Evolutionary conservation across 2,113 vertebrate species (phyloP), one percentile per base, ranked within the genome.

Genomic region (Salvator merianae): DNA sequence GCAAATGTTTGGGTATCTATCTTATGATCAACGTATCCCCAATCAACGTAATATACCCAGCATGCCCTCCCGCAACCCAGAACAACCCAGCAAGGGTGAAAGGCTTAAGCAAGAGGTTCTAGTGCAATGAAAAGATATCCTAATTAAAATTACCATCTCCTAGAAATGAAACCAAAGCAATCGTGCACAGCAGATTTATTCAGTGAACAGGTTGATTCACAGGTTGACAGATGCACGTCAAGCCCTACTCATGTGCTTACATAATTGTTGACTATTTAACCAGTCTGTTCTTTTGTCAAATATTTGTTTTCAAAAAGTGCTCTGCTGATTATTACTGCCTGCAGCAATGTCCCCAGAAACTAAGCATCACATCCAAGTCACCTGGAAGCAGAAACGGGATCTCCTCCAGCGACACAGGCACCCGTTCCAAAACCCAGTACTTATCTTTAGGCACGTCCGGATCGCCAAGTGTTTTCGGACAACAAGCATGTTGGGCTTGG

Each of bases 171-270:
- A 88, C 32, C 91, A 69, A 92, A 90, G 91, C 93, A 85, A 2
- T 84, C 90, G 92, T 93, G 94, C 93, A 91, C 90, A 47, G 86
- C 93, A 94, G 93, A 96, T 94, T 93, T 93, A 94, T 94, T 94
- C 94, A 94, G 83, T 92, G 92, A 94, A 88, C 93, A 93, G 93
- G 92, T 87, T 95, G 94, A 95, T 94, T 95, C 94, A 95, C n/a
- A n/a, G n/a, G 90, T 85, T 91, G 91, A 92, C 89, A 91, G 94
- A 93, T 84, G 89, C 85, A 85, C 91, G 91, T 93, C 93, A 95
- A 89, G 94, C 93, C 93, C 93, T 90, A 93, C 70, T 92, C 91
- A 91, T 74, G 86, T 90, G 91, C 91, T 95, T 96, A 93, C 89
- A 90, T 96, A 96, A 96, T 93, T 94, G 94, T 91, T 92, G 93